Conservation (phyloP, 2,113 vertebrate species). For the Etheostoma cragini region DNA sequence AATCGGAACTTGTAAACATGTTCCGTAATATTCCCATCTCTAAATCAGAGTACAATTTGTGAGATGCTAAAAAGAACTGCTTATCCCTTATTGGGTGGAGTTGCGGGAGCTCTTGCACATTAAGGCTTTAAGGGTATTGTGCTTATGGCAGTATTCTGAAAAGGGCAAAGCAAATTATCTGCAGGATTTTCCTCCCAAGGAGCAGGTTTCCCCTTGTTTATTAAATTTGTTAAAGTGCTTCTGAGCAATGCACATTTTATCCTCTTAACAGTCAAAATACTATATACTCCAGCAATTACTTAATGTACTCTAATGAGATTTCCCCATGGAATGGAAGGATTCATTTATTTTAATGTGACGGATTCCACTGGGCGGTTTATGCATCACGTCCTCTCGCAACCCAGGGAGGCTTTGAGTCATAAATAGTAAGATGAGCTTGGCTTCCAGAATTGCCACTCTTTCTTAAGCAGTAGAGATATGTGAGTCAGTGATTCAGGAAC, state of each 20-base stretch:
- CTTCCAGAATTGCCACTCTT: slow-evolving; percentile 49
- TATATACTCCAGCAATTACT: slow-evolving; percentile 87
- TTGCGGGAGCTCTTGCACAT: slow-evolving; percentile 52
- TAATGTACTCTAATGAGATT: slow-evolving; percentile 89
- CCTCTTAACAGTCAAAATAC: slow-evolving; percentile 88
- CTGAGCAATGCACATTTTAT: slow-evolving; percentile 85
- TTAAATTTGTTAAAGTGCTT: slow-evolving; percentile 88
- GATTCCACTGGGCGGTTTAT: slow-evolving; percentile 79
- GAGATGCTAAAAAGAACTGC: slow-evolving; percentile 39
- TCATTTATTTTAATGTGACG: slow-evolving; percentile 86
- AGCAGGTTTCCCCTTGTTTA: slow-evolving; percentile 77
- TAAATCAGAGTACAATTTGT: slow-evolving; percentile 38
- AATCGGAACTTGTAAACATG: slow-evolving; percentile 53
- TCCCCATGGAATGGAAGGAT: slow-evolving; percentile 84
- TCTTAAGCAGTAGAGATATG: slow-evolving; percentile 53
- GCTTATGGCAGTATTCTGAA: slow-evolving; percentile 62
- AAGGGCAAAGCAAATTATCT: slow-evolving; percentile 72
- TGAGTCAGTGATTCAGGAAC: slow-evolving; percentile 48
- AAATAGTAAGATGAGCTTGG: slow-evolving; percentile 72
- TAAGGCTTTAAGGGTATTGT: slow-evolving; percentile 50
- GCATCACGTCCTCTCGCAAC: slow-evolving; percentile 72
- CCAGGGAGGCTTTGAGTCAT: slow-evolving; percentile 73
- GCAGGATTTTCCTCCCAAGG: slow-evolving; percentile 65
- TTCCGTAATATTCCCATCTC: slow-evolving; percentile 28
- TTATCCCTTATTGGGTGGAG: slow-evolving; percentile 48